phyloP scores from a whole-genome alignment of 1,140 invertebrate genomes.

The Agrilus planipennis region DNA sequence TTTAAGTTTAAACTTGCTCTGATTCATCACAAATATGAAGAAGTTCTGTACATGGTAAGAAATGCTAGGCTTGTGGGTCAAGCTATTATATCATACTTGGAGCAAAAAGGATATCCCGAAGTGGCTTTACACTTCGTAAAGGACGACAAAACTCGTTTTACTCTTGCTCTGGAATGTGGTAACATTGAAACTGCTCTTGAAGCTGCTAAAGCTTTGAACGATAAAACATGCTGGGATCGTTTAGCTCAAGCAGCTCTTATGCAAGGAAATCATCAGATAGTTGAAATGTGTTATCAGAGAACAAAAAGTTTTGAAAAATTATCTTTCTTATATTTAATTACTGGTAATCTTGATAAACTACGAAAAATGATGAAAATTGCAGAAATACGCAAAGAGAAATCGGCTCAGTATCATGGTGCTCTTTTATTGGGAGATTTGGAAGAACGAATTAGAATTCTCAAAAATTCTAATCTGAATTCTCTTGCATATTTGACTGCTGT shows the following conservation, averaged over 20 bases:
- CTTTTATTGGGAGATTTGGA: slow-evolving; percentile 83
- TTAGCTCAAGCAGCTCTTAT: slow-evolving; percentile 89
- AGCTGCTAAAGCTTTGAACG: slow-evolving; percentile 87
- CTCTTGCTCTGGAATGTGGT: slow-evolving; percentile 92
- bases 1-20: slow-evolving; percentile 97
- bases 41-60: slow-evolving; percentile 95
- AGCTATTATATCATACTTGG: slow-evolving; percentile 96
- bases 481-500: slow-evolving; percentile 89
- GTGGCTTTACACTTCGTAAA: slow-evolving; percentile 99
- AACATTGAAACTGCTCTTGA: slow-evolving; percentile 94
- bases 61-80: slow-evolving; percentile 95
- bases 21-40: slow-evolving; percentile 94
- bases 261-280: slow-evolving; percentile 92
- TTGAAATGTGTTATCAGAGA: slow-evolving; percentile 99
- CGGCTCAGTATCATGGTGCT: slow-evolving; percentile 93
- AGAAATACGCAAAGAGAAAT: slow-evolving; percentile 89
- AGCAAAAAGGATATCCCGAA: slow-evolving; percentile 99
- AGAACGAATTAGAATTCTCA: slow-evolving; percentile 85
- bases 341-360: slow-evolving; percentile 96
- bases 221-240: slow-evolving; percentile 91
- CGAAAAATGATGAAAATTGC: slow-evolving; percentile 99
- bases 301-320: slow-evolving; percentile 99
- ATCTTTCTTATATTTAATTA: slow-evolving; percentile 95
- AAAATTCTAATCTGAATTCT: slow-evolving; percentile 61
- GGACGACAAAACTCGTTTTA: slow-evolving; percentile 95